Evolutionary conservation across 2,888 invertebrate genomes (phyloP).

Genomic region (Callimorpha dominula): DNA sequence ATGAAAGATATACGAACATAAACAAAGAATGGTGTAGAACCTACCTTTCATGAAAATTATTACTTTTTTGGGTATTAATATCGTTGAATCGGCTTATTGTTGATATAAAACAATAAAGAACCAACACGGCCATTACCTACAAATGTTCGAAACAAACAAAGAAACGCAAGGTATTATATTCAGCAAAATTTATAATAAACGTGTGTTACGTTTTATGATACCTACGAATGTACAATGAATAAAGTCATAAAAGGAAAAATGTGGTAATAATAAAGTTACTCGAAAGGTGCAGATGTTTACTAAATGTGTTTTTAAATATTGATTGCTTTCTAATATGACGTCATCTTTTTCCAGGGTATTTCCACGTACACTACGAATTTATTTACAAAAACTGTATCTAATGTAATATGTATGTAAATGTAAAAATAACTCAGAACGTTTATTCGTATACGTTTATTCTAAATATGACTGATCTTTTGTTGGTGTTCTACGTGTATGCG

Average conservation of each 20-base stretch:
- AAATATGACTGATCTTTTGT: too few species aligned
- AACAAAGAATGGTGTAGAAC: background rate
- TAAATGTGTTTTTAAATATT: constrained; percentile 24
- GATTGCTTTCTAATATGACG: too few species aligned
- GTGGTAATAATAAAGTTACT: background rate
- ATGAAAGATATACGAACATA: background rate
- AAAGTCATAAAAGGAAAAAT: constrained; percentile 39
- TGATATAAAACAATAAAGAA: constrained; percentile 39
- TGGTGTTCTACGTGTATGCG: too few species aligned
- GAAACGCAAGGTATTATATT: constrained; percentile 37
- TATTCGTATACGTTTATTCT: too few species aligned
- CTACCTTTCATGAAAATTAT: constrained; percentile 5
- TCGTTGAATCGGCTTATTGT: constrained; percentile 15
- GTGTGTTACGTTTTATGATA: constrained; percentile 21
- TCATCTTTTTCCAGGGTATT: too few species aligned
- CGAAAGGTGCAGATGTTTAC: background rate
- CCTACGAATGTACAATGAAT: constrained; percentile 22
- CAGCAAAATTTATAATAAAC: constrained; percentile 36
- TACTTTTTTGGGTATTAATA: constrained; percentile 20
- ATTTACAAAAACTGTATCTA: too few species aligned
- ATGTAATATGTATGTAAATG: too few species aligned
- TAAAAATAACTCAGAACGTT: too few species aligned
- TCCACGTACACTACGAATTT: too few species aligned
- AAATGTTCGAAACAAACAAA: constrained; percentile 40
- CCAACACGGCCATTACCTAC: constrained; percentile 21